Evolutionary conservation across 2,888 invertebrate species (phyloP), one percentile per base, ranked within the genome.

Genomic region (Charanyca ferruginea): DNA sequence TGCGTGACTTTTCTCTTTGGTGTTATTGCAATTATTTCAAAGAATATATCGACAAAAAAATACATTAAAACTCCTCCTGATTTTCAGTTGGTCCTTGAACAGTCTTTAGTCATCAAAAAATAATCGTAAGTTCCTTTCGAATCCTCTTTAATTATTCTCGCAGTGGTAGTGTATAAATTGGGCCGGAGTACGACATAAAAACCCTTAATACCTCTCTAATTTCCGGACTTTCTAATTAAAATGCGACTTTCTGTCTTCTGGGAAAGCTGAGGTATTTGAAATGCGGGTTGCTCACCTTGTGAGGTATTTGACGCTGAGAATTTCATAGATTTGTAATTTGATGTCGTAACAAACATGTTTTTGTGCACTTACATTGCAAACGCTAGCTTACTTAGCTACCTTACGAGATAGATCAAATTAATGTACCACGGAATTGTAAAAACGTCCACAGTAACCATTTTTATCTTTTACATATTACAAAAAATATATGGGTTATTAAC

Each of bases 141-240:
- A 44, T 41, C 5, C 54, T 32, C 51, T 78, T 61, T 67, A 61
- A 78, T 73, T 61, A 67, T 61, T 64, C 54, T 44, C 44, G 47
- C 51, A 32, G 25, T 65, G 8, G 48, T 25, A 5, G 0, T 8
- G 25, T 20, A 62, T 61, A 59, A 42, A 78, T 61, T 73, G 16
- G n/a, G 52, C 22, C 38, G 25, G 73, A 73, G 44, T 41, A 54
- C 57, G 25, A 20, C 47, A 49, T 78, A 64, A 73, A 71, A 76
- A 67, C 58, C 64, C 58, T 54, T 64, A 59, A 54, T 42, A 25
- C 32, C 49, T 22, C 5, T 22, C 49, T 61, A 64, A 78, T 67
- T 67, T 44, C 59, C 58, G 49, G 61, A 52, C 42, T 73, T 66
- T n/a, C 57, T 64, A 78, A 76, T 78, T 61, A 64, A 77, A 75